A percentile compares a stretch with the other conserved stretches of the same genome.
These are phyloP conservation scores for Xanthorhoe designata DNA, from an alignment of 2,888 invertebrate species.

Conservation along the genomic window DNA sequence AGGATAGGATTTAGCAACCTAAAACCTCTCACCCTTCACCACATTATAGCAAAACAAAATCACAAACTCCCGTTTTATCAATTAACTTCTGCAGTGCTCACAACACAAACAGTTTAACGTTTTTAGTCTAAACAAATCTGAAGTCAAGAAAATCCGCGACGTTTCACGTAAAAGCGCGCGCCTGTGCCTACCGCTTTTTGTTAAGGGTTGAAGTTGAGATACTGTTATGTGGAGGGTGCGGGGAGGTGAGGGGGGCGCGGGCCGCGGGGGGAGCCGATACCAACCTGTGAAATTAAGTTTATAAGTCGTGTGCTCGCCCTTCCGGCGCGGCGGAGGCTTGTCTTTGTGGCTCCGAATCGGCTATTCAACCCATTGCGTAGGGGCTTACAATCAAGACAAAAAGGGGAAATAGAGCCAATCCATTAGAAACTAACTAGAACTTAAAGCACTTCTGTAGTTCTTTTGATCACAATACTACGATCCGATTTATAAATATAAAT, in stretches of 20 bases:
- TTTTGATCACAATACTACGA: too few species aligned
- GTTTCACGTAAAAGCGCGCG: conserved; percentile 10
- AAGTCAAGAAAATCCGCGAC: conserved; percentile 1
- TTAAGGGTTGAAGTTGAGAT: conserved; percentile 36
- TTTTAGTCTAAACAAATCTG: background rate
- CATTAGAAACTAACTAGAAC: background rate
- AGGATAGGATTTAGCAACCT: too few species aligned
- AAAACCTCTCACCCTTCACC: too few species aligned
- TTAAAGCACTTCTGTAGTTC: too few species aligned
- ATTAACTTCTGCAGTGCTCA: background rate
- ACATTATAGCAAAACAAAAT: too few species aligned
- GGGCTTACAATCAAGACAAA: background rate
- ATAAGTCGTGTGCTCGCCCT: conserved; percentile 4
- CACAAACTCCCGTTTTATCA: background rate
- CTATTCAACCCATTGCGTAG: background rate
- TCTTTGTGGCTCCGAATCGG: conserved; percentile 3
- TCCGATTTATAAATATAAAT: too few species aligned
- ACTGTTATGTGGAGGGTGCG: conserved; percentile 28
- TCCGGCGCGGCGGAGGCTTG: conserved; percentile 5
- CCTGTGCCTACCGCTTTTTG: conserved; percentile 20
- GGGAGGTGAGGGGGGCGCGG: background rate
- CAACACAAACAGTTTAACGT: background rate
- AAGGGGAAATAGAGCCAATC: background rate
- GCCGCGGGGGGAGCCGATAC: conserved; percentile 23
- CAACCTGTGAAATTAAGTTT: conserved; percentile 25